Base-by-base conservation (phyloP, 2,888 invertebrate genomes). In the Petrolisthes cinctipes region DNA sequence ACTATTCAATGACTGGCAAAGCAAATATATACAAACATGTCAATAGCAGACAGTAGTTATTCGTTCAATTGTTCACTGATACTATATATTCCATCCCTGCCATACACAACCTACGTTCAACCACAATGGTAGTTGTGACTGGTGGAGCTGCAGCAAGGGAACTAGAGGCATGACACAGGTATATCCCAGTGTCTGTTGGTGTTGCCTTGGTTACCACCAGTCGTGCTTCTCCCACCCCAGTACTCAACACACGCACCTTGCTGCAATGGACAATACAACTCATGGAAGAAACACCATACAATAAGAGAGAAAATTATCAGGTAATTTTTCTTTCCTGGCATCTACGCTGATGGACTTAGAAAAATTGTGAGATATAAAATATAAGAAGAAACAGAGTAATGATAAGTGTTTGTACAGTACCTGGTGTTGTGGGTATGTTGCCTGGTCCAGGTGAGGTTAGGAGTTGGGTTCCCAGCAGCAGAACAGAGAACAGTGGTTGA, bases 381-480 rank as follows among this genome's bases (percentile, higher is more conserved):
- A 37, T 37, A 37, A 37, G 37, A 37, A 37, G 37, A 2, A 37
- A 37, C 37, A 37, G 37, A 37, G 37, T 37, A 37, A 37, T 37
- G 37, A 37, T 37, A 37, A 37, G 37, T 37, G 37, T 37, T 1
- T 1, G 37, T 17, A 61, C 61, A n/a, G 54, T 61, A 66, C 81
- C 81, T 81, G 81, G 81, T 54, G 37, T 81, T 81, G 66, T 37
- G 66, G 37, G 20, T 76, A 57, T 56, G n/a, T 23, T 83, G 51
- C 53, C 80, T 83, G 53, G 86, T 82, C 90, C 90, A 90, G 85
- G 85, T 86, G 20, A 90, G 61, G 37, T 89, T 90, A 0, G 90
- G 90, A 9, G 85, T 87, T 17, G 90, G 90, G 85, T 87, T 90
- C 4, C 90, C 90, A 17, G 51, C 23, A 37, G 90, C 90, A 0